phyloP scores from a whole-genome alignment of 2,797 vertebrate species.

The Meda fulgida region DNA sequence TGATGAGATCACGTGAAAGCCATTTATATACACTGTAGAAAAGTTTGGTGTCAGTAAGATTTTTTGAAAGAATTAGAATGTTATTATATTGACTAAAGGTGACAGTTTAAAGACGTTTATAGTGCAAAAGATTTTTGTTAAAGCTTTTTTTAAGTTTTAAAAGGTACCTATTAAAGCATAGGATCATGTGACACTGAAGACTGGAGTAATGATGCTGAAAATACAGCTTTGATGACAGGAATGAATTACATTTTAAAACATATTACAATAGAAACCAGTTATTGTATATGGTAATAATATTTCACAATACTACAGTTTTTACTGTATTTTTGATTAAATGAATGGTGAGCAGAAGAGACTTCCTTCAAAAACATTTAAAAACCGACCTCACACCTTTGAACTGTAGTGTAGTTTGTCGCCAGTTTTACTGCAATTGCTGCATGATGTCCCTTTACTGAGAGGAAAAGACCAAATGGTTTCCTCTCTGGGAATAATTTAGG shows the following conservation, averaged over 20 bases:
- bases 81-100: background rate
- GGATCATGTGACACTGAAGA: background rate
- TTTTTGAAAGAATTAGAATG: background rate
- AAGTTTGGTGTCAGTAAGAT: background rate
- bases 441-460: background rate
- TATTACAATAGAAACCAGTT: background rate
- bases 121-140: background rate
- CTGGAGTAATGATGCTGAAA: no score
- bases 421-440: conserved; percentile 8
- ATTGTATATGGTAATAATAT: background rate
- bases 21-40: background rate
- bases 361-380: background rate
- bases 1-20: background rate
- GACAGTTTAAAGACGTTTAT: background rate
- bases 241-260: background rate
- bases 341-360: background rate
- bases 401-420: background rate
- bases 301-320: background rate
- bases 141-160: no score
- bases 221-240: background rate
- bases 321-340: background rate
- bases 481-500: background rate
- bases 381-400: background rate
- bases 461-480: background rate
- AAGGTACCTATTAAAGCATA: background rate